phyloP scores from a whole-genome alignment of 2,797 vertebrate genomes.

The Chaetophractus vellerosus region DNA sequence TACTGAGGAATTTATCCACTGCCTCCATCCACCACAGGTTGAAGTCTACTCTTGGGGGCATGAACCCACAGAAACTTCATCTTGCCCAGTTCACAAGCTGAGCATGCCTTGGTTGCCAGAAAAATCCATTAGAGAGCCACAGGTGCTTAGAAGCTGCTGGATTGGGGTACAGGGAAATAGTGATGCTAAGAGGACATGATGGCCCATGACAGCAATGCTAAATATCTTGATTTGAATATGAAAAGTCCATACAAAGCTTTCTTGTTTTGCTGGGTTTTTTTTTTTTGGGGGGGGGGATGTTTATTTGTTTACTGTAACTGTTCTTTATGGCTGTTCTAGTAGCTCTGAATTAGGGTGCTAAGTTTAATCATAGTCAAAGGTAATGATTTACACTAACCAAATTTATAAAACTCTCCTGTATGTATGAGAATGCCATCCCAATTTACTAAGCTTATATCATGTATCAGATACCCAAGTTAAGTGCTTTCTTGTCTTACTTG shows the following conservation, averaged over 20 bases:
- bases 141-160: not conserved
- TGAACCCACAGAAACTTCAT: not conserved
- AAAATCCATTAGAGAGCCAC: not conserved
- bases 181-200: not conserved
- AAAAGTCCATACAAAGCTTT: not conserved
- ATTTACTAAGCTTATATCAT: not conserved
- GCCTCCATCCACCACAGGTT: not conserved
- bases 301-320: not conserved
- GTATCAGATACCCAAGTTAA: not conserved
- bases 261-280: not conserved
- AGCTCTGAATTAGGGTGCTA: slow-evolving; percentile 31
- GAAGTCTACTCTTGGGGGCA: not conserved
- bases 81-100: not conserved
- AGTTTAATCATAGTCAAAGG: not conserved
- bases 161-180: not conserved
- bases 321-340: not conserved
- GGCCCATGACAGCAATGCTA: accelerated
- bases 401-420: not conserved
- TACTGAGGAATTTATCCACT: not conserved
- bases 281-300: not conserved
- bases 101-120: not conserved
- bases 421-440: accelerated
- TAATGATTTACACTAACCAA: not conserved
- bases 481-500: not conserved
- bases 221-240: not conserved